Conservation (phyloP, 2,888 invertebrate genomes). For the Vanessa cardui region DNA sequence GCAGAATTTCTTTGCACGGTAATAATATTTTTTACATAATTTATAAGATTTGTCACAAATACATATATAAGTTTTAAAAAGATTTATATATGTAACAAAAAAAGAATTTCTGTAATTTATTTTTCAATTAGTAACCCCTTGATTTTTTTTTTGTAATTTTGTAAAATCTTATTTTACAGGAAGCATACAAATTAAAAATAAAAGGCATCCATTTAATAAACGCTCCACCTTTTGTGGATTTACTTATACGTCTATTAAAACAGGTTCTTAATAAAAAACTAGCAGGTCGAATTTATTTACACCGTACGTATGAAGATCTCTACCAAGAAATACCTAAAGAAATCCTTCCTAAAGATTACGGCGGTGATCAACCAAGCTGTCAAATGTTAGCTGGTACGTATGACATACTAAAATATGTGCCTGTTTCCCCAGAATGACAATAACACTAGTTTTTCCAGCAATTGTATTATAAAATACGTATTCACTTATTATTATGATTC, state of each 20-base stretch:
- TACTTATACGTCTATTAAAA: constrained; percentile 59
- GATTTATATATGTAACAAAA: no score
- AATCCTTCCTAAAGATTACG: constrained; percentile 55
- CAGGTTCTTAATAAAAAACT: constrained; percentile 55
- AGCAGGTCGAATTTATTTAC: constrained; percentile 43
- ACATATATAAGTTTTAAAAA: no score
- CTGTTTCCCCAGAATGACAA: no score
- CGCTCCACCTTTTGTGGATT: constrained; percentile 60
- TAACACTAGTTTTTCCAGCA: no score
- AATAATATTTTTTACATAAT: no score
- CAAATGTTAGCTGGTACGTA: constrained; percentile 15
- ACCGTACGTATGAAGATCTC: constrained; percentile 45
- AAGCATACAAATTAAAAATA: constrained; percentile 60
- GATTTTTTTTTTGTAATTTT: no score
- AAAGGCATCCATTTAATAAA: constrained; percentile 66
- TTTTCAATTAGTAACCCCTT: no score
- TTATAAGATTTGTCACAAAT: no score
- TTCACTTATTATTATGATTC: no score
- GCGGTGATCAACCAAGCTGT: constrained; percentile 45
- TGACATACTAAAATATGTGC: background rate
- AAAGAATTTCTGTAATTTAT: no score
- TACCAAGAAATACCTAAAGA: constrained; percentile 47
- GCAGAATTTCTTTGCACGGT: no score
- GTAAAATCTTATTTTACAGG: constrained; percentile 45
- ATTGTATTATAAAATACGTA: no score